phyloP scores from a whole-genome alignment of 2,113 vertebrate genomes.

The human region GRCh38 chr2:214220501-214221000 shows the following conservation, averaged over 20 bases:
- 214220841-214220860: background rate
- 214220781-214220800: slow-evolving; percentile 25
- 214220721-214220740: background rate
- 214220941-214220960: background rate
- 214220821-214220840: background rate
- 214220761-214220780: background rate
- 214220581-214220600: background rate
- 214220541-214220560: background rate
- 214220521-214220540: background rate
- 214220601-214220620: background rate
- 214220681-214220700: background rate
- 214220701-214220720: background rate
- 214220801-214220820: background rate
- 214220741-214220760: slow-evolving; percentile 6
- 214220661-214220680: background rate
- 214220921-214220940: background rate
- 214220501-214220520: background rate
- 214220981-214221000: background rate
- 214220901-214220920: background rate
- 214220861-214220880: background rate
- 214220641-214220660: background rate
- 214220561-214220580: background rate
- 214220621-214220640: background rate
- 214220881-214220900: background rate
- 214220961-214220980: background rate